Evolutionary conservation across 2,797 vertebrate species (phyloP), one percentile per base, ranked within the genome.

Genomic region (Mastacembelus armatus): DNA sequence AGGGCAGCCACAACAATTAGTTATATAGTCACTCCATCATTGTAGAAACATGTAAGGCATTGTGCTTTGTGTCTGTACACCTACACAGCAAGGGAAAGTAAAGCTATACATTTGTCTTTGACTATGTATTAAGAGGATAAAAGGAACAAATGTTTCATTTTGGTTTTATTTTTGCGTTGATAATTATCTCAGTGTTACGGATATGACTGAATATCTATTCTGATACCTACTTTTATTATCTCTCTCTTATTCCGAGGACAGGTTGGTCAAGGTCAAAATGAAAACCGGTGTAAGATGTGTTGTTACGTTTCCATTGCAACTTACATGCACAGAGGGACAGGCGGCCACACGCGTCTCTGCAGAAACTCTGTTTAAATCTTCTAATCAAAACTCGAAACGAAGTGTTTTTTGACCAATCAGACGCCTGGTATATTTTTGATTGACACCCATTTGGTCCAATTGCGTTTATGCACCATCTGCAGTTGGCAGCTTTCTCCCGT

Each of bases 391-490:
- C 9, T 5, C 5, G 2, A 24, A 10, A 26, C 7, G 4, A 22
- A 39, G 2, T 44, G n/a, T 59, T 1, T 2, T 5, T 56, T 1
- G 15, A 26, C 84, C 80, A 88, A 88, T 86, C 7, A 50, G 5
- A 55, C 32, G 10, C 0, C 27, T 0, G 10, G 0, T 1, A 0
- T 1, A 2, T 6, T 54, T n/a, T 64, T 79, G 71, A 80, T 0
- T 45, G 78, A 77, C 75, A 36, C 8, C 0, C 11, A 2, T 0
- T 3, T 45, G 1, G 29, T 26, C 82, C 78, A 86, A 84, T 89
- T 0, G 54, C 1, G 5, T 47, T 0, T 2, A 21, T 7, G n/a
- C 0, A 1, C 16, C 7, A 0, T 1, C 2, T 21, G 10, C 2
- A 6, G 5, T 6, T 54, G 33, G 52, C 39, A 24, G 3, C 0